These are phyloP conservation scores for Eudyptes chrysolophus DNA, from an alignment of 2,113 vertebrate genomes.

Conservation along the genomic window DNA sequence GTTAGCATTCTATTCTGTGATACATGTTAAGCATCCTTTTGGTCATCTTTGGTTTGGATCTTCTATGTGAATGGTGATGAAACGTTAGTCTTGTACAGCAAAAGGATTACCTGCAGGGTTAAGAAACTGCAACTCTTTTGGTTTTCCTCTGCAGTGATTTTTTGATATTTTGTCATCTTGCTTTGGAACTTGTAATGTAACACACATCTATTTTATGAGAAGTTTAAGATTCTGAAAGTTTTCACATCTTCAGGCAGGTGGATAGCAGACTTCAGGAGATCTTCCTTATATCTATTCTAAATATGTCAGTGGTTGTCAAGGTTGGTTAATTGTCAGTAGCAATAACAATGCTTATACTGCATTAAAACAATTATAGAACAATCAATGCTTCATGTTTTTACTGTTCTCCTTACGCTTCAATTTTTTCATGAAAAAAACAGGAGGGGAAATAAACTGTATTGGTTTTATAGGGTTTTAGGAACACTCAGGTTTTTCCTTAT, in stretches of 20 bases:
- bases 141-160: neutral
- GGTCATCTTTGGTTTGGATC: neutral
- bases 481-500: neutral
- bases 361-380: neutral
- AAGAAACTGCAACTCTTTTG: neutral
- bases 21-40: neutral
- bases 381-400: neutral
- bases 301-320: neutral
- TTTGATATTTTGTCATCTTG: neutral
- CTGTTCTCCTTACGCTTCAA: neutral
- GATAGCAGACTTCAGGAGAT: neutral
- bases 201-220: neutral
- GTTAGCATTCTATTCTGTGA: neutral
- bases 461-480: neutral
- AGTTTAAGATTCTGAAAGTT: neutral
- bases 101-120: neutral
- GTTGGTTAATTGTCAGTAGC: neutral
- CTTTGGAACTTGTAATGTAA: neutral
- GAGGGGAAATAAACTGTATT: neutral
- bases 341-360: neutral
- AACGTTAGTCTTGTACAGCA: neutral
- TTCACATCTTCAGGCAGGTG: neutral
- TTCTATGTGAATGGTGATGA: neutral
- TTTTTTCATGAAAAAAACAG: neutral
- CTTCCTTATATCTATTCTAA: neutral